Evolutionary conservation across 2,113 vertebrate genomes (phyloP).

Genomic region (Lepus americanus): DNA sequence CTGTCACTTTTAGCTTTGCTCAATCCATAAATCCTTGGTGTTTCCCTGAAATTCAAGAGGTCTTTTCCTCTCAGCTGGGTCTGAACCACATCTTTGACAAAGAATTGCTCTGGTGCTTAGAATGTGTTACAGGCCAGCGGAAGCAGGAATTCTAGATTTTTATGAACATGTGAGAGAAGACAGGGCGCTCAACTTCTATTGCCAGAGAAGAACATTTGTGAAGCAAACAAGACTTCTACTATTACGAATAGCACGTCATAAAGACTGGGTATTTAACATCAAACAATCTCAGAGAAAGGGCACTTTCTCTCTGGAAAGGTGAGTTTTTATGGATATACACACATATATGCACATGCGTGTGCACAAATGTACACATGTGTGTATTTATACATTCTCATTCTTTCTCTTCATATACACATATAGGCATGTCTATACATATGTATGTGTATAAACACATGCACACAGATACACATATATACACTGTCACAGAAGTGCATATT

Average conservation of each 20-base stretch:
- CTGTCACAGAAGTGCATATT: too few species aligned
- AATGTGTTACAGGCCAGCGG: too few species aligned
- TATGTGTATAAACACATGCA: not conserved
- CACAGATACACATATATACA: too few species aligned
- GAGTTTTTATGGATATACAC: not conserved
- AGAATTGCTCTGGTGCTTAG: not conserved
- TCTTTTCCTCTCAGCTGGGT: not conserved
- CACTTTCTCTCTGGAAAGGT: not conserved
- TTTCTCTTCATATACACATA: not conserved
- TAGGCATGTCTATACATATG: too few species aligned
- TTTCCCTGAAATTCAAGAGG: not conserved
- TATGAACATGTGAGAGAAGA: not conserved
- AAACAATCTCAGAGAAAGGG: not conserved
- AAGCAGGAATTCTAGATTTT: not conserved
- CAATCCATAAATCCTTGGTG: not conserved
- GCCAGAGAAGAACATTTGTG: not conserved
- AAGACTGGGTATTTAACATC: not conserved
- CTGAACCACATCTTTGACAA: not conserved
- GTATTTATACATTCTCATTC: not conserved
- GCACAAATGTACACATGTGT: not conserved
- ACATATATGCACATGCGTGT: accelerated
- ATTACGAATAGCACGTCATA: not conserved
- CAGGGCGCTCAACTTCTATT: not conserved
- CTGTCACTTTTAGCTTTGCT: not conserved
- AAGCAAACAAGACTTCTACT: not conserved